Conservation (phyloP, 2,888 invertebrate species). For the Sylvicola fuscatus region DNA sequence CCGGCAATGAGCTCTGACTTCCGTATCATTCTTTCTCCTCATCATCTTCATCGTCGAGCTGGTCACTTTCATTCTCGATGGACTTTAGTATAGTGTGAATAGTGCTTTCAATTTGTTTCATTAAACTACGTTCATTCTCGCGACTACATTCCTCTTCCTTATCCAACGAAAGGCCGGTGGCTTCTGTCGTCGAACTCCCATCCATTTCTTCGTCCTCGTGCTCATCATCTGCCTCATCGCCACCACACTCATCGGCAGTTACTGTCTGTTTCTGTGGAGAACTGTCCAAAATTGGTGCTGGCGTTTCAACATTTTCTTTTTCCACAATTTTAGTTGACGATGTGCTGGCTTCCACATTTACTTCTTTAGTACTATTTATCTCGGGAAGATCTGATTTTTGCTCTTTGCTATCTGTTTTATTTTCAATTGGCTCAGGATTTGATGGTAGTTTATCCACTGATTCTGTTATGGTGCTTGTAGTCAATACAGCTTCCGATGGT, state of each 20-base stretch:
- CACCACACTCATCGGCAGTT: conserved; percentile 6
- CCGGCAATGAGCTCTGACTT: too few species aligned
- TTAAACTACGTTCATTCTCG: conserved; percentile 17
- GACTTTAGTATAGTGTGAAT: conserved; percentile 21
- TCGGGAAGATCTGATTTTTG: too few species aligned
- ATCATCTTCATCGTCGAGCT: conserved; percentile 4
- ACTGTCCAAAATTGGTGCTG: too few species aligned
- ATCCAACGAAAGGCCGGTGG: conserved; percentile 8
- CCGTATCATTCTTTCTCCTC: conserved; percentile 1
- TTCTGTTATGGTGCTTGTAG: background rate
- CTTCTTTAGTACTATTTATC: too few species aligned
- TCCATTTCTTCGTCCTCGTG: conserved; percentile 9
- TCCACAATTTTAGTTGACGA: too few species aligned
- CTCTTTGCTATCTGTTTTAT: too few species aligned
- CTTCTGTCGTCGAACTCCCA: conserved; percentile 4
- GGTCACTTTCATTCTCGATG: conserved; percentile 18
- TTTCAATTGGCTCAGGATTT: too few species aligned
- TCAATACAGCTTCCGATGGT: background rate
- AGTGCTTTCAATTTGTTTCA: conserved; percentile 23
- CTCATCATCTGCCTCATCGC: conserved; percentile 12
- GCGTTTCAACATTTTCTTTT: too few species aligned
- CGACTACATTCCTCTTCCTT: conserved; percentile 19
- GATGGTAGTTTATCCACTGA: too few species aligned
- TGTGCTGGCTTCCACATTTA: too few species aligned
- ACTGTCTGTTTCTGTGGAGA: too few species aligned